Evolutionary conservation across 2,888 invertebrate species (phyloP).

Genomic region (Baronia brevicornis): DNA sequence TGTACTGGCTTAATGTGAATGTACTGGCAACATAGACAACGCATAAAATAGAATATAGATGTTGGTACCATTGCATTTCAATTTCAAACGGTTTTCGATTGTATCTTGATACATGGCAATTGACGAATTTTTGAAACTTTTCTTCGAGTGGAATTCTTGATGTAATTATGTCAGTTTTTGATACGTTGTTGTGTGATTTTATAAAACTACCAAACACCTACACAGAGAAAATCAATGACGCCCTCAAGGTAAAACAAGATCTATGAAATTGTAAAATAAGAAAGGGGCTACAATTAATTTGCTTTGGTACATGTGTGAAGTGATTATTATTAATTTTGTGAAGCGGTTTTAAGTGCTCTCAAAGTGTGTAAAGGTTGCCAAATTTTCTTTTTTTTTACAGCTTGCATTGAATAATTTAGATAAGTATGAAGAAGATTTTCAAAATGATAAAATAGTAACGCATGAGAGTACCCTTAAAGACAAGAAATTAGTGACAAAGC

Average conservation of each 20-base stretch:
- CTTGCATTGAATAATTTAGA: constrained; percentile 42
- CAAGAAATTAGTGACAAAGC: constrained; percentile 39
- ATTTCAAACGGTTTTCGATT: constrained; percentile 69
- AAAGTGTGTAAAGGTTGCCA: constrained; percentile 2
- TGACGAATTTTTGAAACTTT: constrained; percentile 45
- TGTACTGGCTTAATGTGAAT: no score
- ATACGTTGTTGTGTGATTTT: constrained; percentile 52
- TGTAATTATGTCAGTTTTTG: constrained; percentile 62
- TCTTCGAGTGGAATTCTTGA: constrained; percentile 37
- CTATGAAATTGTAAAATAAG: constrained; percentile 12
- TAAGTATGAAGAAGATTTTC: constrained; percentile 51
- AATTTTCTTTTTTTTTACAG: constrained; percentile 34
- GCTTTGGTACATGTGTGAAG: constrained; percentile 5
- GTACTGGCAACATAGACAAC: constrained; percentile 8
- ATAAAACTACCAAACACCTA: constrained; percentile 42
- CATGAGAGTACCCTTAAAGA: constrained; percentile 45
- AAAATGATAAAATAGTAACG: constrained; percentile 35
- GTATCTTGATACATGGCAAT: constrained; percentile 50
- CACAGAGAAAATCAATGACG: constrained; percentile 42
- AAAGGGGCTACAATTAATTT: constrained; percentile 9
- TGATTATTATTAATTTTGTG: constrained; percentile 10
- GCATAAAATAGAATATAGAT: constrained; percentile 16
- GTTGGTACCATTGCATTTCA: constrained; percentile 43
- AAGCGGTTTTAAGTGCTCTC: neutral
- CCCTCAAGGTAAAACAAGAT: constrained; percentile 47